These are phyloP conservation scores for Trissolcus japonicus DNA, from an alignment of 2,888 invertebrate species.

Conservation along the genomic window DNA sequence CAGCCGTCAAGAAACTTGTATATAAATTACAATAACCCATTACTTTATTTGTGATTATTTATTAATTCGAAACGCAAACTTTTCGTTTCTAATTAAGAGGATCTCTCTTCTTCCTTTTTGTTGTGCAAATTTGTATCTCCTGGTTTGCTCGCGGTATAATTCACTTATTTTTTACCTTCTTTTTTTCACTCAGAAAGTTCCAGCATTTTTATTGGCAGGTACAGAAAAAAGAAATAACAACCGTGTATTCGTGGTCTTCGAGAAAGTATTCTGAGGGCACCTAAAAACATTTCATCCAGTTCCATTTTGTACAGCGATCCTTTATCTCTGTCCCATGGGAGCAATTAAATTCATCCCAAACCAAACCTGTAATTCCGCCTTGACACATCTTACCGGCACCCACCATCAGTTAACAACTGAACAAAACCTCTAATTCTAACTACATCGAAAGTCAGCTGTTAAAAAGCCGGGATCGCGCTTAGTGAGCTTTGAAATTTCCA, in stretches of 20 bases:
- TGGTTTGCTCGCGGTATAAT: neutral
- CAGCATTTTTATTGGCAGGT: neutral
- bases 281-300: constrained; percentile 46
- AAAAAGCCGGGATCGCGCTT: constrained; percentile 11
- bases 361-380: constrained; percentile 43
- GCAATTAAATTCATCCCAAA: constrained; percentile 46
- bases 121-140: too few species aligned
- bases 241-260: too few species aligned
- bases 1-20: neutral
- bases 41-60: neutral
- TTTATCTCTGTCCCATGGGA: constrained; percentile 44
- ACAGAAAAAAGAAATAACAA: neutral
- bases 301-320: constrained; percentile 38
- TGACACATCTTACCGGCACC: constrained; percentile 47
- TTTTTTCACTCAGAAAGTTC: too few species aligned
- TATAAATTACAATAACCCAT: neutral
- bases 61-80: too few species aligned
- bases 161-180: neutral
- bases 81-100: too few species aligned
- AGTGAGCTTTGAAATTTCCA: constrained; percentile 26
- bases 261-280: constrained; percentile 1
- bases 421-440: constrained; percentile 53
- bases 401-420: constrained; percentile 52
- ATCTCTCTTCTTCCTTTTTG: too few species aligned
- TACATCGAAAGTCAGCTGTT: constrained; percentile 44